phyloP scores from a whole-genome alignment of 2,797 vertebrate species.

The Ceryle rudis region DNA sequence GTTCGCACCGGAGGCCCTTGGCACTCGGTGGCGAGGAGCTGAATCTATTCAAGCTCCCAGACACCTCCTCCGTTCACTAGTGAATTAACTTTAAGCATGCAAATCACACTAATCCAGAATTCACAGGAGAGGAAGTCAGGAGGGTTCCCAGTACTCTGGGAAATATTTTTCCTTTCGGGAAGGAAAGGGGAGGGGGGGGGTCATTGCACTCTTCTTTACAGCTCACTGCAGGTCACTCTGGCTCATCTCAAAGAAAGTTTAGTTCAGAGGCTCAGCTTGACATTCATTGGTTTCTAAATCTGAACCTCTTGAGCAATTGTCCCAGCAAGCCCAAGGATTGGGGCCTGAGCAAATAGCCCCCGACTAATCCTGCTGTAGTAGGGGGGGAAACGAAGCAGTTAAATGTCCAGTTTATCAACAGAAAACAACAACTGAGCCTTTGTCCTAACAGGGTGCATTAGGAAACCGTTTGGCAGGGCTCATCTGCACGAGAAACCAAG shows the following conservation, averaged over 20 bases:
- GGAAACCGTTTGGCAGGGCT: slow-evolving; percentile 35
- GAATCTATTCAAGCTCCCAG: slow-evolving; percentile 57
- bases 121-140: slow-evolving; percentile 60
- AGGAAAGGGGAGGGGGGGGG: not conserved
- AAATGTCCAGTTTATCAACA: slow-evolving; percentile 58
- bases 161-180: slow-evolving; percentile 44
- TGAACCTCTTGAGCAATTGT: slow-evolving; percentile 38
- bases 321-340: slow-evolving; percentile 11
- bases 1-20: slow-evolving; percentile 22
- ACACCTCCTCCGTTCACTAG: slow-evolving; percentile 43
- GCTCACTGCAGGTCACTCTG: slow-evolving; percentile 30
- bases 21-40: not conserved
- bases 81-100: slow-evolving; percentile 64
- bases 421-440: slow-evolving; percentile 64
- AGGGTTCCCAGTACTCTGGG: slow-evolving; percentile 55
- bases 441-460: slow-evolving; percentile 45
- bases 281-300: slow-evolving; percentile 52
- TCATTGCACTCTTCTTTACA: slow-evolving; percentile 41
- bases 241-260: slow-evolving; percentile 61
- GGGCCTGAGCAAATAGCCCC: slow-evolving; percentile 46
- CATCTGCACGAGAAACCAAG: slow-evolving; percentile 37
- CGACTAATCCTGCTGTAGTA: slow-evolving; percentile 46
- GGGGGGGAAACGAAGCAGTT: slow-evolving; percentile 48
- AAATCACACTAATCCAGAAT: slow-evolving; percentile 64
- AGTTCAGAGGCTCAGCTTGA: slow-evolving; percentile 54